Conservation (phyloP, 2,797 vertebrate species). For the Peromyscus attwateri region DNA sequence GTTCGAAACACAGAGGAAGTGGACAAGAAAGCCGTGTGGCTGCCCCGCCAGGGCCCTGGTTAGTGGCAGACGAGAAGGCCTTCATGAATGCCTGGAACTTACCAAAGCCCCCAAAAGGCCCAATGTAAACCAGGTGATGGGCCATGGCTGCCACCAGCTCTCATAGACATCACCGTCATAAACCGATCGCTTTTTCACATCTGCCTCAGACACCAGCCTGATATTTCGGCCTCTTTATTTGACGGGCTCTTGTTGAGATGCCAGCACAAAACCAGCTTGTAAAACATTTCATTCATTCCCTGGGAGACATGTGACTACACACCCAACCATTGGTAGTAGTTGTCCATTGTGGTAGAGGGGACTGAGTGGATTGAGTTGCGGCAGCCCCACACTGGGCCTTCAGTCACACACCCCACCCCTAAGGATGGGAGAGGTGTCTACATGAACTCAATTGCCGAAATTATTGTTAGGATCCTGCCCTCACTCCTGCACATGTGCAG, state of each 20-base stretch:
- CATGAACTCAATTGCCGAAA: conserved; percentile 67
- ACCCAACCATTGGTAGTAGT: neutral
- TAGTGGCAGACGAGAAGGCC: neutral
- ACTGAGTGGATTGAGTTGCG: neutral
- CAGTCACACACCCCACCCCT: too few relatives aligned
- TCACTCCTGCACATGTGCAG: too few relatives aligned
- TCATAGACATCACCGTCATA: neutral
- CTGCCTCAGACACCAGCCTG: neutral
- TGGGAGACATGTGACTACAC: neutral
- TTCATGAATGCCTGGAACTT: neutral
- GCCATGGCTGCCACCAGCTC: neutral
- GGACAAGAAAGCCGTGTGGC: too few relatives aligned
- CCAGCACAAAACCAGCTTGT: neutral
- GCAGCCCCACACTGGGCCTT: neutral
- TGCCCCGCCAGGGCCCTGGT: neutral
- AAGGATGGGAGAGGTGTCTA: neutral
- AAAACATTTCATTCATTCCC: neutral
- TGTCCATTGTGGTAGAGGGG: neutral
- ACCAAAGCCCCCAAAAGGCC: neutral
- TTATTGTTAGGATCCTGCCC: conserved; percentile 78
- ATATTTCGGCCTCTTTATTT: neutral
- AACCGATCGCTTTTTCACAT: neutral
- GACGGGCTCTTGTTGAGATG: neutral
- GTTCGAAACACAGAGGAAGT: neutral
- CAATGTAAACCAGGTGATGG: neutral